Evolutionary conservation across 2,113 vertebrate genomes (phyloP).

Genomic region (Oncorhynchus tshawytscha): DNA sequence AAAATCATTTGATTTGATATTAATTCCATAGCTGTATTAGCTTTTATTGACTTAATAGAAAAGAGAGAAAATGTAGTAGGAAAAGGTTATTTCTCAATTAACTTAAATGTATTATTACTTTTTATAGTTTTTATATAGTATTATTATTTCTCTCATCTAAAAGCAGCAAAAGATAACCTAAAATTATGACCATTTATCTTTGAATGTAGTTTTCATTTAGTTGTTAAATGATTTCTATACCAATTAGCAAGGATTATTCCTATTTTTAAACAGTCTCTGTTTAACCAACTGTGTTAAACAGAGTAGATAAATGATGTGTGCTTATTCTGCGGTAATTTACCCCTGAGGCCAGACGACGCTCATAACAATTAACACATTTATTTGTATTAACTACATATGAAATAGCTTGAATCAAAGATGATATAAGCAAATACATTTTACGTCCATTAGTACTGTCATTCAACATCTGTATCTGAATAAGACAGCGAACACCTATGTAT

Average conservation of each 20-base stretch:
- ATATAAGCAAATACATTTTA: too few species aligned
- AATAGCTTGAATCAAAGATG: too few species aligned
- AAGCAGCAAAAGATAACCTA: background rate
- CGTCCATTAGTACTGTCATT: too few species aligned
- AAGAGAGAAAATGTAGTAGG: too few species aligned
- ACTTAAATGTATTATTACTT: background rate
- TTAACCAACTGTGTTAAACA: constrained; percentile 21
- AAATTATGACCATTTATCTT: background rate
- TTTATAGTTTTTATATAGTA: too few species aligned
- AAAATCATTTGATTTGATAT: background rate
- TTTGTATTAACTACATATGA: background rate
- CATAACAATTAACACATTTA: background rate
- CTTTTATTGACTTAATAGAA: background rate
- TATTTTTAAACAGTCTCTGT: constrained; percentile 24
- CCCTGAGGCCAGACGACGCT: background rate
- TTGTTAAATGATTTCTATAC: background rate
- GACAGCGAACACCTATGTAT: background rate
- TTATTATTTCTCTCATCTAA: background rate
- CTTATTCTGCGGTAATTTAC: background rate
- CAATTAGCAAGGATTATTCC: background rate
- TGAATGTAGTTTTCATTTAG: background rate
- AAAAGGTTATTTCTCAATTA: background rate
- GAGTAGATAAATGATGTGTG: background rate
- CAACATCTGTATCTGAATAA: background rate
- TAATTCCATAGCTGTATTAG: background rate